Base-by-base conservation (phyloP, 2,113 vertebrate genomes). In the Misgurnus mizolepis region DNA sequence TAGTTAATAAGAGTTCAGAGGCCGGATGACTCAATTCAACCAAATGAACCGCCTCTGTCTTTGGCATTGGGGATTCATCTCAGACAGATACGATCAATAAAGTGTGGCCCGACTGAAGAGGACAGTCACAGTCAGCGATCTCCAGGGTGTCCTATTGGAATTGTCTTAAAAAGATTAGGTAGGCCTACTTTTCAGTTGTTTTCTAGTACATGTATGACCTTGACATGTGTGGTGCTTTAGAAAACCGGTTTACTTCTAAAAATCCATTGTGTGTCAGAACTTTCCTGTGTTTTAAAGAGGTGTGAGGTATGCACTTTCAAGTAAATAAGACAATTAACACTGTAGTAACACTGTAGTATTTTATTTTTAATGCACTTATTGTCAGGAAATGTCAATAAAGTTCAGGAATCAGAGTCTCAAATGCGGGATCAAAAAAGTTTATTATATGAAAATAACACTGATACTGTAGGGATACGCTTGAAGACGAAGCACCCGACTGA, bases 101-200 rank as follows among this genome's bases (percentile, higher is more conserved):
- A 14, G 62, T 40, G 75, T 0, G 83, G 88, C 88, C 88, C 88
- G 87, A 88, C 86, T 89, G 82, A 71, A 68, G 62, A 41, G 82
- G 80, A 82, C 78, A 67, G 78, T 84, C 77, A 77, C 78, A 68
- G 76, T 85, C 77, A 80, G 85, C 85, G 80, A 86, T 90, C 85
- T 88, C 80, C 89, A 89, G 88, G 90, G 89, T 89, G 88, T 92
- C 89, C 91, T 90, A 86, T 89, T 34, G 87, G 86, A 90, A 91
- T 90, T 88, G 68, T 87, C 84, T 89, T 84, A 79, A 72, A 82
- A 86, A 88, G 82, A 87, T 91, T 86, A 85, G 87, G 27, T 34
- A 34, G 27, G 27, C 27, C 89, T 76, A 83, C 85, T 89, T 89
- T 91, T 83, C 86, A 86, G 83, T 82, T 74, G 41, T 84, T 86